phyloP scores from a whole-genome alignment of 2,797 vertebrate genomes.

The Remorina albescens region DNA sequence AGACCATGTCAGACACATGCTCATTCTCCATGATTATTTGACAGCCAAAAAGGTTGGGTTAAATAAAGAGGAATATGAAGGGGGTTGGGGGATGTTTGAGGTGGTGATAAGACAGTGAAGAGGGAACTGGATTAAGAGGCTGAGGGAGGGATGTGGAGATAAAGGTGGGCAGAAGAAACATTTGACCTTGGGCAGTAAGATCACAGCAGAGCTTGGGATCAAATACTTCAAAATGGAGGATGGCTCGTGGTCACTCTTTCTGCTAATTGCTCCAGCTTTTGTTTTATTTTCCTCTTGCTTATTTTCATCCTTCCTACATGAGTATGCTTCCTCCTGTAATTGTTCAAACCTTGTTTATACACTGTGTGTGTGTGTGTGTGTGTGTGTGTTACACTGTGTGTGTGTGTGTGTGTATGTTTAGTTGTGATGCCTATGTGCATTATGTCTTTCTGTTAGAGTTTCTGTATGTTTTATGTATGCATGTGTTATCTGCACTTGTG shows the following conservation, averaged over 20 bases:
- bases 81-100: constrained; percentile 19
- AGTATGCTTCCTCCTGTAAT: constrained; percentile 3
- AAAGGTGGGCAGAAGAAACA: constrained; percentile 59
- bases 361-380: constrained; percentile 9
- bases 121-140: constrained; percentile 64
- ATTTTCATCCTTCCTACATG: neutral
- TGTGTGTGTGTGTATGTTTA: constrained; percentile 8
- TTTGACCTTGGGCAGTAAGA: constrained; percentile 71
- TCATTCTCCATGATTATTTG: constrained; percentile 92
- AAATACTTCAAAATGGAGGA: constrained; percentile 70
- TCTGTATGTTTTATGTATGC: neutral
- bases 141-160: constrained; percentile 44
- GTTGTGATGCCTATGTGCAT: constrained; percentile 14
- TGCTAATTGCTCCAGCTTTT: constrained; percentile 1
- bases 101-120: constrained; percentile 64
- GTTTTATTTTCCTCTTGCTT: constrained; percentile 16
- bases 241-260: constrained; percentile 53
- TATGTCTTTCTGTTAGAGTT: neutral
- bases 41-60: constrained; percentile 85
- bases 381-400: constrained; percentile 15
- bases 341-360: constrained; percentile 30
- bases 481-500: constrained; percentile 6
- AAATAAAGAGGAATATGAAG: constrained; percentile 76
- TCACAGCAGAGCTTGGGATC: constrained; percentile 51
- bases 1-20: constrained; percentile 96